phyloP scores from a whole-genome alignment of 2,797 vertebrate genomes.

The Rachycentron canadum region DNA sequence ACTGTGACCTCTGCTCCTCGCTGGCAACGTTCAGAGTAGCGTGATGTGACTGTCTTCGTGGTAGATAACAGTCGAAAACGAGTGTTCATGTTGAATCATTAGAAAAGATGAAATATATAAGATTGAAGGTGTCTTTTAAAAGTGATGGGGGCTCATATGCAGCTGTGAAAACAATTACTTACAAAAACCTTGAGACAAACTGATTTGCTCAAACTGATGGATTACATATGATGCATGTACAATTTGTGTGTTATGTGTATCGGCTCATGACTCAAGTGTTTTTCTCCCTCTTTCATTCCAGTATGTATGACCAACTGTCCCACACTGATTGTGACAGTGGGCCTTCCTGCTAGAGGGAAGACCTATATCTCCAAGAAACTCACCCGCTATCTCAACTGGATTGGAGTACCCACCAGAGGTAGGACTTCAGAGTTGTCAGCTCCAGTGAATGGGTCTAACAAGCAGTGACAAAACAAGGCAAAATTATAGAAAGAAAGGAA shows the following conservation, averaged over 20 bases:
- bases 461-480: not conserved
- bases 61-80: slow-evolving; percentile 4
- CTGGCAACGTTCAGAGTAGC: slow-evolving; percentile 4
- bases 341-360: slow-evolving; percentile 96
- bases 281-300: slow-evolving; percentile 64
- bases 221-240: too few relatives aligned
- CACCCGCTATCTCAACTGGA: slow-evolving; percentile 99
- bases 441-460: not conserved
- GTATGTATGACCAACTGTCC: slow-evolving; percentile 99
- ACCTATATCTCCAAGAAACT: slow-evolving; percentile 99
- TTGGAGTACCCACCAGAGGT: slow-evolving; percentile 98
- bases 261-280: not conserved
- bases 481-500: not conserved
- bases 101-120: not conserved
- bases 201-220: not conserved
- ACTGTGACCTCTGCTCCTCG: slow-evolving; percentile 53
- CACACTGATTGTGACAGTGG: slow-evolving; percentile 97
- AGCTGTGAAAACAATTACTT: not conserved
- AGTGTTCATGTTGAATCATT: slow-evolving; percentile 15
- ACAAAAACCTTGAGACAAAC: not conserved
- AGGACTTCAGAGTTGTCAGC: not conserved
- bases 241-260: not conserved
- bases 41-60: slow-evolving; percentile 3
- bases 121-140: not conserved
- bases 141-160: not conserved